phyloP scores from a whole-genome alignment of 2,888 invertebrate genomes.

The Drosophila acutilabella region DNA sequence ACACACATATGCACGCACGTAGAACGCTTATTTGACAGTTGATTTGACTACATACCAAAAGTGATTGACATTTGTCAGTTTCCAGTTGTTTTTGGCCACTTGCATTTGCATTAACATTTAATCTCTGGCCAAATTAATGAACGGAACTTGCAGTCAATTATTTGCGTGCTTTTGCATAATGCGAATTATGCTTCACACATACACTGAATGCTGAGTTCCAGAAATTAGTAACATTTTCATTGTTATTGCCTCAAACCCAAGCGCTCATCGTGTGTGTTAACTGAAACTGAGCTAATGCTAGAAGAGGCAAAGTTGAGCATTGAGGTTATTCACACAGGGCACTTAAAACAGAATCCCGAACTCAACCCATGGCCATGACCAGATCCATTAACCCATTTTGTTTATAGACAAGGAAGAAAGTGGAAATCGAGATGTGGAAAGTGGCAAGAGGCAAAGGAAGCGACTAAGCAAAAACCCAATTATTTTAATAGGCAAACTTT shows the following conservation, averaged over 20 bases:
- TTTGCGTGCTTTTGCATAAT: slow-evolving; percentile 69
- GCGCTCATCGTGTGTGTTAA: slow-evolving; percentile 9
- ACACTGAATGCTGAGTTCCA: slow-evolving; percentile 1
- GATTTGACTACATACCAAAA: slow-evolving; percentile 81
- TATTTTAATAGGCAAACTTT: slow-evolving; percentile 69
- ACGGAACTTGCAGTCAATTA: slow-evolving; percentile 43
- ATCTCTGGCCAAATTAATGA: slow-evolving; percentile 28
- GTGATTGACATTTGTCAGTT: slow-evolving; percentile 72
- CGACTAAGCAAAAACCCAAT: slow-evolving; percentile 49
- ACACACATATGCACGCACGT: slow-evolving; percentile 45
- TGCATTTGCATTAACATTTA: slow-evolving; percentile 21
- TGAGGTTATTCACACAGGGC: slow-evolving; percentile 39
- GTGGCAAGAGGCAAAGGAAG: background rate
- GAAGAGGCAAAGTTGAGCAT: slow-evolving; percentile 26
- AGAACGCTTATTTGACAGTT: slow-evolving; percentile 81
- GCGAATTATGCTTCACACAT: slow-evolving; percentile 12
- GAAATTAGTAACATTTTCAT: slow-evolving; percentile 36
- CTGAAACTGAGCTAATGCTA: slow-evolving; percentile 34
- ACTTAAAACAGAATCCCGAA: slow-evolving; percentile 35
- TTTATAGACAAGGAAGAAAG: slow-evolving; percentile 53
- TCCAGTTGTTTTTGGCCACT: slow-evolving; percentile 16
- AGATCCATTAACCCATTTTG: slow-evolving; percentile 76
- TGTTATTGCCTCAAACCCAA: slow-evolving; percentile 25
- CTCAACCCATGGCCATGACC: slow-evolving; percentile 33
- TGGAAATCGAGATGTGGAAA: too few species aligned